phyloP scores from a whole-genome alignment of 1,140 invertebrate genomes.

The Drosophila ficusphila region DNA sequence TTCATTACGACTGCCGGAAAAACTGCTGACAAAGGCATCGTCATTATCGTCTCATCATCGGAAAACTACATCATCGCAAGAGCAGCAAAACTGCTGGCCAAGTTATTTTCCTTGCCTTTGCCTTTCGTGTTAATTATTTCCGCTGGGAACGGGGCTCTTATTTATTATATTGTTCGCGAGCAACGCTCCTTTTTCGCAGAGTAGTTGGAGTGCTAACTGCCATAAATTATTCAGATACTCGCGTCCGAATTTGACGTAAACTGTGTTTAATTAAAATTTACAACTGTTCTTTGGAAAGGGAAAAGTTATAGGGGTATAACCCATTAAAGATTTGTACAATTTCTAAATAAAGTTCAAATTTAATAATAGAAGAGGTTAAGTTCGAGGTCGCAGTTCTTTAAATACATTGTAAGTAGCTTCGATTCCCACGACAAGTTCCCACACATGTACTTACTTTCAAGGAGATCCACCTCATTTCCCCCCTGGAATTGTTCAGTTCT shows the following conservation, averaged over 20 bases:
- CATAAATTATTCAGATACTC: slow-evolving; percentile 72
- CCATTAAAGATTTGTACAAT: too few relatives aligned
- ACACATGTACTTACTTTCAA: slow-evolving; percentile 15
- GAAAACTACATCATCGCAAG: slow-evolving; percentile 9
- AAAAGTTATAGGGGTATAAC: too few relatives aligned
- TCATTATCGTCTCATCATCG: slow-evolving; percentile 5
- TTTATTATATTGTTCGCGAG: slow-evolving; percentile 62
- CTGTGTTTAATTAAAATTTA: slow-evolving; percentile 76
- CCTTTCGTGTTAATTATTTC: slow-evolving; percentile 75
- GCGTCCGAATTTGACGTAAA: slow-evolving; percentile 59
- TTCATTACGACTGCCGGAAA: slow-evolving; percentile 44
- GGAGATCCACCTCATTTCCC: neutral
- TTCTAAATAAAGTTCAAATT: too few relatives aligned
- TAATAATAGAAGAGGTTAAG: neutral
- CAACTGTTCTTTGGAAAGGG: slow-evolving; percentile 5
- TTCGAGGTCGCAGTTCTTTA: neutral
- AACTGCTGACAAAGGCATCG: slow-evolving; percentile 56
- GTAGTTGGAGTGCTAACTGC: slow-evolving; percentile 6
- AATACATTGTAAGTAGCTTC: neutral
- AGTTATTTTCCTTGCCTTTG: slow-evolving; percentile 52
- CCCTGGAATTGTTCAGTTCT: neutral
- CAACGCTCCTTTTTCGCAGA: slow-evolving; percentile 17
- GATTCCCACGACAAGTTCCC: neutral
- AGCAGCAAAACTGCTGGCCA: slow-evolving; percentile 64
- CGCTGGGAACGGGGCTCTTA: slow-evolving; percentile 54